Percentiles rank a stretch among this genome's conserved stretches.
Conservation (phyloP, 1,140 invertebrate genomes). For the Drosophila paulistorum region DNA sequence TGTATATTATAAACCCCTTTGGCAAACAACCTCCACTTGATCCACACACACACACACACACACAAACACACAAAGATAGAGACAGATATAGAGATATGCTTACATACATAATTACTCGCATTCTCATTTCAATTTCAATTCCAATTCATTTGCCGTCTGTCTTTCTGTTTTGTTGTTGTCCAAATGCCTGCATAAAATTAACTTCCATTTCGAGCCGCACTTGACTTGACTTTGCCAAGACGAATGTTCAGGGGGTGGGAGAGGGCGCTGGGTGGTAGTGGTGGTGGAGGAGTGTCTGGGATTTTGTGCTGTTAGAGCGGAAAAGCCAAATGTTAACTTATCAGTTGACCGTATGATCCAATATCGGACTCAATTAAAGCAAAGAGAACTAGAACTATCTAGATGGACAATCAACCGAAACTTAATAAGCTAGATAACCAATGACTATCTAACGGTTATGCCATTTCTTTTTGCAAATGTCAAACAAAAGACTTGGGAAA, state of each 20-base stretch:
- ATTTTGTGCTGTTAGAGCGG: too few species aligned
- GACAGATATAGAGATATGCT: neutral
- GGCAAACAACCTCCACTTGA: slow-evolving; percentile 10
- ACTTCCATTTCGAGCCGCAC: slow-evolving; percentile 23
- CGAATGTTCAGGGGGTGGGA: neutral
- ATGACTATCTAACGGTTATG: too few species aligned
- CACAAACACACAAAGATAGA: neutral
- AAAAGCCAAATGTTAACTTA: too few species aligned
- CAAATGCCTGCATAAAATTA: slow-evolving; percentile 70
- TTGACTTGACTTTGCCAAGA: slow-evolving; percentile 2
- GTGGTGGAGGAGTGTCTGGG: too few species aligned
- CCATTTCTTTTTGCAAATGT: too few species aligned
- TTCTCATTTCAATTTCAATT: slow-evolving; percentile 22
- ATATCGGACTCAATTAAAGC: too few species aligned
- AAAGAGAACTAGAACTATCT: too few species aligned
- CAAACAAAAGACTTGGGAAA: too few species aligned
- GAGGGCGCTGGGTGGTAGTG: neutral
- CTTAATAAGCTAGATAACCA: too few species aligned
- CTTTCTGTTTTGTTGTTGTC: slow-evolving; percentile 20
- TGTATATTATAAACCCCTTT: slow-evolving; percentile 16
- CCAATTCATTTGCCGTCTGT: slow-evolving; percentile 57
- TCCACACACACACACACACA: neutral
- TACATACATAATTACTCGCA: slow-evolving; percentile 45
- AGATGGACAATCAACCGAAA: too few species aligned
- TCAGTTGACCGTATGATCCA: too few species aligned